These are phyloP conservation scores for Falcaria lacertinaria DNA, from an alignment of 2,888 invertebrate genomes.

Conservation along the genomic window DNA sequence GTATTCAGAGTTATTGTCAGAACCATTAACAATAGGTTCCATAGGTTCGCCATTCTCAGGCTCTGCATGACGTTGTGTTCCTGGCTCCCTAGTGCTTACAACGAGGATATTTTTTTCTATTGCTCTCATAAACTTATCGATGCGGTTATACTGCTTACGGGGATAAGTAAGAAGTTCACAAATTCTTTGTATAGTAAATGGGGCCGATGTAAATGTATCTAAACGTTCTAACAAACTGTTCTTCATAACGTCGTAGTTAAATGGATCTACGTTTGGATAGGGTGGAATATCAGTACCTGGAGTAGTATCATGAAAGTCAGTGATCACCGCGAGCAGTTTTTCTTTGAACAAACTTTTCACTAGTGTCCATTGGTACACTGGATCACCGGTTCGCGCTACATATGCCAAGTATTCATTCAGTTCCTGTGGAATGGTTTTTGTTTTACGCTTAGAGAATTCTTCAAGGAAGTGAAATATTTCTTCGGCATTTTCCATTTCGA, in stretches of 20 bases:
- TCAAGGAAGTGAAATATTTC: conserved; percentile 90
- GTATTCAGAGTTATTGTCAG: conserved; percentile 77
- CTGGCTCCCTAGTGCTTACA: conserved; percentile 87
- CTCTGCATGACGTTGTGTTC: conserved; percentile 78
- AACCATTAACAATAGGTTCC: conserved; percentile 80
- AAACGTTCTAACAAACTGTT: conserved; percentile 88
- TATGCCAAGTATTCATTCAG: conserved; percentile 93
- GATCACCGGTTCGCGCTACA: conserved; percentile 96
- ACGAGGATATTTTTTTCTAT: conserved; percentile 96
- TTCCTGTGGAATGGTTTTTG: conserved; percentile 90
- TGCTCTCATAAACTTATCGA: conserved; percentile 98
- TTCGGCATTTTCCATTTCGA: conserved; percentile 91
- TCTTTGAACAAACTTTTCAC: conserved; percentile 93
- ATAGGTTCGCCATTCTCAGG: conserved; percentile 84
- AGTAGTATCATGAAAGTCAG: conserved; percentile 91
- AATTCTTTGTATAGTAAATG: conserved; percentile 97
- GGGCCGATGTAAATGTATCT: conserved; percentile 92
- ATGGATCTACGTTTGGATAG: conserved; percentile 94
- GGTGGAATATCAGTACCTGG: conserved; percentile 88
- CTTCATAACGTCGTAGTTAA: conserved; percentile 94
- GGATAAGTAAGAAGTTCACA: conserved; percentile 96
- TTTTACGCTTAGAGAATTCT: conserved; percentile 87
- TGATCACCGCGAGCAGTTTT: conserved; percentile 91
- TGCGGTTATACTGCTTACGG: conserved; percentile 94
- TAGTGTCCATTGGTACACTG: conserved; percentile 94